phyloP scores from a whole-genome alignment of 2,888 invertebrate genomes.

The Hemicrepidius hirtus region DNA sequence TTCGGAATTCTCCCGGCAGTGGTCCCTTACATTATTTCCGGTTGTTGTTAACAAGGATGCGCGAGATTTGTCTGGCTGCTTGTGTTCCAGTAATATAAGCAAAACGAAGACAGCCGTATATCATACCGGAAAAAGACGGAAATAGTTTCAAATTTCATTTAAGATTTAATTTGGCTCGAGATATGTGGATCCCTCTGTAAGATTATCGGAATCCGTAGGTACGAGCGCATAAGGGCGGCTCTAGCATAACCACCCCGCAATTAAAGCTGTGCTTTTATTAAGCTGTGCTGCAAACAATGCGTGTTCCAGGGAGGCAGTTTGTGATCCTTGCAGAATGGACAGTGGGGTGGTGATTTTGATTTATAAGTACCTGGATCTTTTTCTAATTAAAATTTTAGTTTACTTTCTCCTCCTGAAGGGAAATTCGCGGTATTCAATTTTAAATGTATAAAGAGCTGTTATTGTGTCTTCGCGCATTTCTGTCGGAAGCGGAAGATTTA shows the following conservation, averaged over 20 bases:
- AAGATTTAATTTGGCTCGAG: conserved; percentile 72
- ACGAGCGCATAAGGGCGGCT: conserved; percentile 57
- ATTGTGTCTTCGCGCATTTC: conserved; percentile 46
- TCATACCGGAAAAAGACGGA: conserved; percentile 62
- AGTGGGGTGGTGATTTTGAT: conserved; percentile 64
- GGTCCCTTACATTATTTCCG: conserved; percentile 19
- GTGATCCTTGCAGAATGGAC: conserved; percentile 67
- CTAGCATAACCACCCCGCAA: conserved; percentile 63
- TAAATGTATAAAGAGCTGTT: conserved; percentile 34
- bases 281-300: conserved; percentile 69
- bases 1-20: conserved; percentile 29
- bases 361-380: conserved; percentile 70
- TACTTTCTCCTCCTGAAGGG: conserved; percentile 53
- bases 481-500: conserved; percentile 38
- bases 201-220: conserved; percentile 60
- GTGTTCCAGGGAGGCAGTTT: conserved; percentile 64
- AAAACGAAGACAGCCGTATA: conserved; percentile 58
- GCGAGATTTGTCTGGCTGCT: conserved; percentile 36
- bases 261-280: conserved; percentile 70
- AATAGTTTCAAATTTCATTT: conserved; percentile 72
- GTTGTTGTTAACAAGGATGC: conserved; percentile 17
- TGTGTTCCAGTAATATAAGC: conserved; percentile 55
- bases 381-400: conserved; percentile 69
- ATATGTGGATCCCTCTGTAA: conserved; percentile 68
- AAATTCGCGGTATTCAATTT: conserved; percentile 41